phyloP scores from a whole-genome alignment of 1,140 invertebrate species.

The Chrysomallon squamiferum region DNA sequence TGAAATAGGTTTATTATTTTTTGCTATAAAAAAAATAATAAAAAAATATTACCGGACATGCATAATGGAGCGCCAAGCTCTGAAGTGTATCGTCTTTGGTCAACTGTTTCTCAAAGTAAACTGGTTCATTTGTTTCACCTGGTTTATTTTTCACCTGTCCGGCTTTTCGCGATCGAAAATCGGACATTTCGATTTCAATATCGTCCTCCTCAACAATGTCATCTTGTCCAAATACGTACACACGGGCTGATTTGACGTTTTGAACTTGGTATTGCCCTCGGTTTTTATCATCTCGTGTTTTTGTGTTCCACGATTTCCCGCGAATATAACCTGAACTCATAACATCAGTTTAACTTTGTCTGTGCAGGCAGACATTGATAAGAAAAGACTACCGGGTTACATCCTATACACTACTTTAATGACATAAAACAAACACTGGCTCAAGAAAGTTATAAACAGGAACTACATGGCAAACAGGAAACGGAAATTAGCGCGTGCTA shows the following conservation, averaged over 20 bases:
- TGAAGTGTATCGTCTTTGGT: conserved; percentile 47
- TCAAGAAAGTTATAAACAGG: not conserved
- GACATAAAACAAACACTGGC: not conserved
- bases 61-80: conserved; percentile 48
- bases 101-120: conserved; percentile 42
- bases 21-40: too few relatives aligned
- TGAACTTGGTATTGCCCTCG: conserved; percentile 28
- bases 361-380: not conserved
- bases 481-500: not conserved
- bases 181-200: conserved; percentile 42
- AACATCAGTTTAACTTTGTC: not conserved
- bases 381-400: not conserved
- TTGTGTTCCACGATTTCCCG: not conserved
- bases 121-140: conserved; percentile 13
- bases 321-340: conserved; percentile 1
- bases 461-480: conserved; percentile 8
- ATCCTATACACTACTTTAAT: not conserved
- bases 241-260: conserved; percentile 42
- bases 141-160: not conserved
- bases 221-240: conserved; percentile 48
- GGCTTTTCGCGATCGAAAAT: conserved; percentile 29
- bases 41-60: conserved; percentile 51
- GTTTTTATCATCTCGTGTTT: not conserved
- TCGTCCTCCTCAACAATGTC: conserved; percentile 41
- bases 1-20: too few relatives aligned